Evolutionary conservation across 2,888 invertebrate genomes (phyloP), one percentile per base, ranked within the genome.

Genomic region (Diogma glabrata): DNA sequence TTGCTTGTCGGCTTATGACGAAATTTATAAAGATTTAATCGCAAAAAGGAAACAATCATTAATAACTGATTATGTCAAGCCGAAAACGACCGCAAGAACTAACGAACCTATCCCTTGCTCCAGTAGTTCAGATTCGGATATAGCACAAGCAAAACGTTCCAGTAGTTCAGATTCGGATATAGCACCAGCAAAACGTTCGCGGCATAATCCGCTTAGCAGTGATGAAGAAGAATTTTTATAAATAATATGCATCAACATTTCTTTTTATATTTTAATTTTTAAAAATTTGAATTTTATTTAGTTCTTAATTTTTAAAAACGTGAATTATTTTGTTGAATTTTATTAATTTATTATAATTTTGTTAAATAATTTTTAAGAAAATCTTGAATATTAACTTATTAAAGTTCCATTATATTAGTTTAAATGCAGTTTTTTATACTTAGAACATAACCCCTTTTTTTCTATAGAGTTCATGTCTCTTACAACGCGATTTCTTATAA

Each of bases 171-270:
- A 33, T 33, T 33, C 33, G 33, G 33, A 7, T 7, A 14, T 33
- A n/a, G n/a, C n/a, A n/a, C 33, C 33, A 33, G 33, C 33, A 33
- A 33, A 33, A 33, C 33, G 33, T 33, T 33, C 33, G 33, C 33
- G 33, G 33, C 33, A 33, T 33, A 5, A 33, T 33, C 33, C 33
- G 33, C 33, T 33, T 33, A 33, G 12, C 33, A 33, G 33, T 33
- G 33, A 33, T 33, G 33, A 33, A 7, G 33, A 33, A 33, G 6
- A 33, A 33, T 33, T 9, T 4, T 12, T 14, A 33, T 33, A 33
- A 33, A 33, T 33, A 33, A 33, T 33, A 33, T 33, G 33, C 10
- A 36, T 36, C 36, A 36, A 36, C 36, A 36, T 36, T 36, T 36
- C 36, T 36, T 14, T 36, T 36, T 36, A 14, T 36, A 36, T 36